Base-by-base conservation (phyloP, 2,113 vertebrate genomes). In the Petaurus breviceps region DNA sequence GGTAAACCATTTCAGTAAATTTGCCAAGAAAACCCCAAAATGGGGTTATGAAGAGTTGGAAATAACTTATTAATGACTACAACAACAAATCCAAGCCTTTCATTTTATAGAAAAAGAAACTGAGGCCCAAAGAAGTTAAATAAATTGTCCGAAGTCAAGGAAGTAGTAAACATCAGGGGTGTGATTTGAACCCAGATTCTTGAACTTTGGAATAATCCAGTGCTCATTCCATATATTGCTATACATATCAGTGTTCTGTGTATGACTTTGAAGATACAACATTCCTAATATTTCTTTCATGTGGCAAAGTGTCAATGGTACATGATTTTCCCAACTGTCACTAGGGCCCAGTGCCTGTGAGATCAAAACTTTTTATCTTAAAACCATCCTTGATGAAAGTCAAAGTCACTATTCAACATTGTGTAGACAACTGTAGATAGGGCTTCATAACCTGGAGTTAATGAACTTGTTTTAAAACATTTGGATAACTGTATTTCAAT, bases 351-450 rank as follows among this genome's bases (percentile, higher is more conserved):
- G 19, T 54, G 90, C 92, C 37, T 77, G 89, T 96, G 95, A 90
- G 55, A 90, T 61, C 93, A 92, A 6, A 95, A 57, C 84, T n/a
- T 92, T 95, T 92, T 94, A 47, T 97, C 95, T 95, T 54, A 89
- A 90, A 96, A 91, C 92, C 77, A 90, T 94, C 57, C 95, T 97
- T 95, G 92, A 92, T 93, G 25, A 43, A 23, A 89, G 84, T 51
- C 96, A 96, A 77, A 94, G 93, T 6, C 91, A 19, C 84, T 77
- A 90, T 25, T 93, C 68, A 84, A 5, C n/a, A 84, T 84, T 8
- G n/a, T 84, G 19, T 22, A 84, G 68, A 84, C 8, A 23, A 6
- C n/a, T 84, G n/a, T 43, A 84, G 37, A 43, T 84, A 84, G n/a
- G 16, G 4, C 5, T n/a, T 77, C 68, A n/a, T n/a, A 77, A 43